A percentile compares a stretch with the other conserved stretches of the same genome.
Evolutionary conservation across 35 echinoderm and acorn worm genomes (phyloP).

Genomic region (Holothuria glaberrima): DNA sequence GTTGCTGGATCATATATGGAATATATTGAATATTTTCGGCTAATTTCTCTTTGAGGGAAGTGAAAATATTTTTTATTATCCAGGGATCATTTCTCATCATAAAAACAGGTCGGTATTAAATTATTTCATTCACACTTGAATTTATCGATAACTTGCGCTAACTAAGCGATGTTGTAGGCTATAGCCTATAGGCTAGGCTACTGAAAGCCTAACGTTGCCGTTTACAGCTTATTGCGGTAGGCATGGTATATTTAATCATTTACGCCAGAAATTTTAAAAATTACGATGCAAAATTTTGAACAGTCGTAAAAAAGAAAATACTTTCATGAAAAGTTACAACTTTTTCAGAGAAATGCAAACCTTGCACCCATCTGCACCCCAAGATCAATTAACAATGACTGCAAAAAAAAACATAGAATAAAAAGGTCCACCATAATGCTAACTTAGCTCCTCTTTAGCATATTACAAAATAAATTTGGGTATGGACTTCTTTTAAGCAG

Average conservation of each 20-base stretch:
- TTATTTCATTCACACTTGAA: conserved; percentile 21
- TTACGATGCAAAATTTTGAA: neutral
- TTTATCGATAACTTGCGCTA: conserved; percentile 29
- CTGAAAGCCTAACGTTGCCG: conserved; percentile 28
- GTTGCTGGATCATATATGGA: conserved; percentile 6
- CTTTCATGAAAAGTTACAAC: neutral
- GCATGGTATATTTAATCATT: conserved; percentile 23
- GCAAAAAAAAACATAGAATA: no score
- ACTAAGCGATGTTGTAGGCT: conserved; percentile 25
- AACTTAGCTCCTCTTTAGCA: no score
- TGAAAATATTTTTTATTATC: conserved; percentile 25
- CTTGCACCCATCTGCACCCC: no score
- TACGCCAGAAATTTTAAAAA: conserved; percentile 26
- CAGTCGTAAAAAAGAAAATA: conserved; percentile 14
- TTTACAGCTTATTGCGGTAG: conserved; percentile 20
- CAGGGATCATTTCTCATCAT: conserved; percentile 34
- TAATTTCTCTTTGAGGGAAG: conserved; percentile 8
- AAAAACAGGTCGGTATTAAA: conserved; percentile 35
- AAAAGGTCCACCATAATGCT: no score
- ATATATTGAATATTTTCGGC: conserved; percentile 20
- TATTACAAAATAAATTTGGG: no score
- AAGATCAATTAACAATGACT: no score
- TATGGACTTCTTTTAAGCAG: no score
- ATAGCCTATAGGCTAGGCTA: conserved; percentile 29
- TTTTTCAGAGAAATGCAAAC: conserved; percentile 14